Base-by-base conservation (phyloP, 2,113 vertebrate genomes). In the Coturnix japonica region DNA sequence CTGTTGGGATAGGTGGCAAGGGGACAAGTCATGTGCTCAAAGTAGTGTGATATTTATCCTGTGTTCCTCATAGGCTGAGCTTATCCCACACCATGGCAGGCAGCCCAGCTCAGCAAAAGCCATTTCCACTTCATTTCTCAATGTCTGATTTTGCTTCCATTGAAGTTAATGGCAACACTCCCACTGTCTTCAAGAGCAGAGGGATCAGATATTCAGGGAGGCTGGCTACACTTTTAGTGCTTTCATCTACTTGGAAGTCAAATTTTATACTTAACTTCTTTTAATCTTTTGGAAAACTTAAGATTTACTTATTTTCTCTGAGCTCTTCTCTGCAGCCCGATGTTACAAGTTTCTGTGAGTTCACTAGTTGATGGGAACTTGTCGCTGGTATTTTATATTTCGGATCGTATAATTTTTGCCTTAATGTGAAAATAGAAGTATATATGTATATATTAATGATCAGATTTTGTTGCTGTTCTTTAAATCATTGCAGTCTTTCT, bases 131-230 rank as follows among this genome's bases (percentile, higher is more conserved):
- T 93, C 75, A 85, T 93, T 95, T 95, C 91, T 92, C 95, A 81
- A 51, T 87, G 85, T 91, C 91, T 95, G 95, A 92, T 88, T 89
- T 90, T 93, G 67, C 87, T 84, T 90, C 77, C 70, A 91, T 89
- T 95, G 91, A 96, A 95, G 92, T 93, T 80, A 92, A 88, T 96
- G 92, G 91, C 87, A 95, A 88, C 91, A 76, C 81, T 94, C 91
- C 87, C 91, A 89, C 93, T 79, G 80, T 93, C 94, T 92, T 96
- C 83, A 94, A 94, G 87, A 91, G 89, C 57, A 81, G 63, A 47
- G 69, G 76, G 81, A 95, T 96, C 85, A 93, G 82, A 93, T 95
- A 91, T 79, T 92, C 74, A 74, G 85, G 79, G 88, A 65, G 64
- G 82, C 3, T 93, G 95, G 89, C 74, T 89, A 73, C 56, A 44